Evolutionary conservation across 2,888 invertebrate species (phyloP), one percentile per base, ranked within the genome.

Genomic region (Euphydryas editha): DNA sequence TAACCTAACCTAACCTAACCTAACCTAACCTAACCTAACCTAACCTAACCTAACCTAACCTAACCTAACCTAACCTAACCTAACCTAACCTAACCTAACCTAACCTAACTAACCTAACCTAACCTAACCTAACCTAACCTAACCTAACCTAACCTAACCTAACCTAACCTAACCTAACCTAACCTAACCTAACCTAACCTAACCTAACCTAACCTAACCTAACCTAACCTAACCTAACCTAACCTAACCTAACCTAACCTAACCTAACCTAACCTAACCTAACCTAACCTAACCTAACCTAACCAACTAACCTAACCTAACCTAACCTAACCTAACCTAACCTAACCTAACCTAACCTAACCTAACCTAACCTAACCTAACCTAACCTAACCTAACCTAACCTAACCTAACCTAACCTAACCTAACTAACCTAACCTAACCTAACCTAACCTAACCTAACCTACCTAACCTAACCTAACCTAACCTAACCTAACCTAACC

Each of bases 401-500:
- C 36, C 37, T 39, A 57, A 37, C 37, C 65, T 57, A 37, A 18
- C 37, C 39, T 37, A 57, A 20, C 37, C 37, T 37, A 39, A 18
- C 63, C 63, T 63, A 59, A 59, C 59, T 65, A 65, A 59, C 59
- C 65, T 54, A 59, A 56, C 57, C 62, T 57, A 51, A 66, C 56
- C 56, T 66, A 57, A 71, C 64, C 59, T 61, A 37, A 59, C 59
- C 60, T 62, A 61, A 71, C 64, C 65, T 62, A 65, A 65, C 68
- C 65, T 65, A 68, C 59, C 65, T 65, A 62, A 68, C 63, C 66
- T 63, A 68, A 63, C 68, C 65, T 67, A 67, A 70, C 65, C 70
- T 67, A 70, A 70, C 70, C 70, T 71, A 71, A 69, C 37, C 37
- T 37, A 37, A 37, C 37, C 37, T 37, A 37, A 37, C 72, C 72